Evolutionary conservation across 2,113 vertebrate species (phyloP).

Genomic region (Parus major): DNA sequence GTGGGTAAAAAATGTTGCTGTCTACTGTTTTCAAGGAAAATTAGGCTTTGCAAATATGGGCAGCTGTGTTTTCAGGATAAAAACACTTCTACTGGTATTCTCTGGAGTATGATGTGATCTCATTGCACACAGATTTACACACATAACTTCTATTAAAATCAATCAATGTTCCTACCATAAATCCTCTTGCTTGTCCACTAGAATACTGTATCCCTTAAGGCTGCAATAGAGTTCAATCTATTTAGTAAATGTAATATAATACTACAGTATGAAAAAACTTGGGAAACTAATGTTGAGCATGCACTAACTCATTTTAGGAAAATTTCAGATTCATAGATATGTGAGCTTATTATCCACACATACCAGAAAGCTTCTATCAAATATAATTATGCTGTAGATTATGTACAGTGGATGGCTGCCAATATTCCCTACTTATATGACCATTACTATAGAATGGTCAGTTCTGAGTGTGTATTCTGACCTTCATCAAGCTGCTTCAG

Average conservation of each 20-base stretch:
- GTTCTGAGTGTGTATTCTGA: neutral
- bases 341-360: constrained; percentile 14
- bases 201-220: constrained; percentile 7
- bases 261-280: neutral
- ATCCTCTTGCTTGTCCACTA: neutral
- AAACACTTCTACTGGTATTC: neutral
- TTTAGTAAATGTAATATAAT: constrained; percentile 10
- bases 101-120: neutral
- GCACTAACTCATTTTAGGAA: constrained; percentile 39
- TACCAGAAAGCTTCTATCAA: constrained; percentile 22
- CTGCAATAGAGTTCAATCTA: neutral
- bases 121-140: neutral
- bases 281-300: neutral
- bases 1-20: neutral
- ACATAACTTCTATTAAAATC: constrained; percentile 13
- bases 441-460: neutral
- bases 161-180: neutral
- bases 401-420: neutral
- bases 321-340: constrained; percentile 32
- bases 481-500: neutral
- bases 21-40: neutral
- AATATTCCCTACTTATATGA: neutral
- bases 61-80: neutral
- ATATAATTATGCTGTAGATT: neutral
- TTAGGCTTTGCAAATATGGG: neutral